Conservation (phyloP, 2,113 vertebrate species). For the Cebidichthys violaceus region DNA sequence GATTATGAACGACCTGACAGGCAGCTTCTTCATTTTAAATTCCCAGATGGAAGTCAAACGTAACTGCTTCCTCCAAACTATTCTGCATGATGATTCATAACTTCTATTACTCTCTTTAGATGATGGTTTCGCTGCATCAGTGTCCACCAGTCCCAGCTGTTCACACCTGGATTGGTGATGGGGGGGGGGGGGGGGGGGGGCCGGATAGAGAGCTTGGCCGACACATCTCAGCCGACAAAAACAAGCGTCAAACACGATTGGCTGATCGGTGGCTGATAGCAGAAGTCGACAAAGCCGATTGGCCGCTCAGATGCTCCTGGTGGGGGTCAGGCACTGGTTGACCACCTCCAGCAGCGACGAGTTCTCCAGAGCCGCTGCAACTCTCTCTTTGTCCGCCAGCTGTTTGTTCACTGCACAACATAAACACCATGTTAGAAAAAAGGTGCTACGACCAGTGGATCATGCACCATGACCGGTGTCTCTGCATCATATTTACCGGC, state of each 20-base stretch:
- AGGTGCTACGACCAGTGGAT: background rate
- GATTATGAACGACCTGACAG: background rate
- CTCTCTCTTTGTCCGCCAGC: slow-evolving; percentile 96
- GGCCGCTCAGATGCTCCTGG: slow-evolving; percentile 70
- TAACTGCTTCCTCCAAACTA: background rate
- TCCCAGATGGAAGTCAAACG: background rate
- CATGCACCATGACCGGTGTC: background rate
- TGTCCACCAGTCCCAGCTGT: background rate
- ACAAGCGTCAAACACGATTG: background rate
- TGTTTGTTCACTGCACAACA: slow-evolving; percentile 93
- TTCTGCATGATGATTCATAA: background rate
- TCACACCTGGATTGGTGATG: background rate
- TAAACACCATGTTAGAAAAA: background rate
- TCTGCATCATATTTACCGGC: slow-evolving; percentile 79
- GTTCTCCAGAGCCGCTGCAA: slow-evolving; percentile 97
- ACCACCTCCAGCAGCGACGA: slow-evolving; percentile 96
- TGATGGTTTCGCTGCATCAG: background rate
- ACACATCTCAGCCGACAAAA: background rate
- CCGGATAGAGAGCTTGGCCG: background rate
- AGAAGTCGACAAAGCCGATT: background rate
- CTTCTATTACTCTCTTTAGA: background rate
- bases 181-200: no score
- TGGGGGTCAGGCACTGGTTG: slow-evolving; percentile 92
- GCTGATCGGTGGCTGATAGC: background rate
- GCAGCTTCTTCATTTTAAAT: background rate